Evolutionary conservation across 2,888 invertebrate genomes (phyloP), one percentile per base, ranked within the genome.

Genomic region (Merodon equestris): DNA sequence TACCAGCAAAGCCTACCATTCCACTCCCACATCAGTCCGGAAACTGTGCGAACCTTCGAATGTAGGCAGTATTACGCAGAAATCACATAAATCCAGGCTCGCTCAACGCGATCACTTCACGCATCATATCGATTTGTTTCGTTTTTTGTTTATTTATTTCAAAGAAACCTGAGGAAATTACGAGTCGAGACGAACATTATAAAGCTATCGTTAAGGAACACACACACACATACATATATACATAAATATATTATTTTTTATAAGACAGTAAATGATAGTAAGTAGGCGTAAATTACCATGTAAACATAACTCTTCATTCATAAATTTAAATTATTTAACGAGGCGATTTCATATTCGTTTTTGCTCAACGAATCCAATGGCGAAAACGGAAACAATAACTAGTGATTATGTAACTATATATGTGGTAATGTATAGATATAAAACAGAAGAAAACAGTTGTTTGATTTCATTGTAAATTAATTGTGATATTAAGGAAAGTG

Each of bases 381-480:
- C 27, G 7, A 27, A 27, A 27, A n/a, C n/a, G n/a, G n/a, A n/a
- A n/a, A n/a, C n/a, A n/a, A n/a, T n/a, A n/a, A n/a, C n/a, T n/a
- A n/a, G n/a, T n/a, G n/a, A n/a, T n/a, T n/a, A n/a, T n/a, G n/a
- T 7, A 27, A 27, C 27, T 4, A 27, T 27, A 4, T 27, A 61
- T 14, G 48, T 4, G 3, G 27, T 27, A 27, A 27, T 27, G 27
- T 27, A 7, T 27, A 27, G 27, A 27, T 27, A 27, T 27, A 27
- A 27, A 27, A 27, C 27, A 27, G 44, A 71, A 54, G 51, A 18
- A 51, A 34, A 44, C 14, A 53, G 17, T 45, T 13, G 15, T 77
- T 73, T 67, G 53, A 72, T 77, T 77, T 77, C 76, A 61, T 77
- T 77, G 51, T 66, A 58, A 67, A 73, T n/a, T n/a, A n/a, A n/a